Base-by-base conservation (phyloP, 2,888 invertebrate species). In the Netelia inedita region DNA sequence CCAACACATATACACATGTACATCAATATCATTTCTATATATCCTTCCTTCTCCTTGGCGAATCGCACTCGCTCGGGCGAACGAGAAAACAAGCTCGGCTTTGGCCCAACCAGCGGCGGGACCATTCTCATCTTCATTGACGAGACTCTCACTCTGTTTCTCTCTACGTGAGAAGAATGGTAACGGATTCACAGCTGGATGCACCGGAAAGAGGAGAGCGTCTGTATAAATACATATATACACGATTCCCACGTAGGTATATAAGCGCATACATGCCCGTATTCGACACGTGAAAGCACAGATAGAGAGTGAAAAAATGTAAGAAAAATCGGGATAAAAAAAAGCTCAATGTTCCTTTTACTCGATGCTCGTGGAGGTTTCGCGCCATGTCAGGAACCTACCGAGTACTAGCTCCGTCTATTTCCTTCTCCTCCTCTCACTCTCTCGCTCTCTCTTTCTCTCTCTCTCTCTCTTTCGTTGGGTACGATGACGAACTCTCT, bases 401-500 rank as follows among this genome's bases (percentile, higher is more conserved):
- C 11, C 53, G 28, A 46, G 50, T 50, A 65, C 19, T 19, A 6
- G 5, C 9, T 57, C 16, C 55, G 21, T 10, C 11, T 46, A 19
- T 46, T 53, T 53, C 53, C 53, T 14, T 46, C 66, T 41, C n/a
- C n/a, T n/a, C n/a, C n/a, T n/a, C n/a, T n/a, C n/a, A n/a, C 23
- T n/a, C 41, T 50, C n/a, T 43, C 41, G 28, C 46, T 69, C 43
- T 65, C 19, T 43, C 6, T 6, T 41, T 41, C 23, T n/a, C 41
- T 50, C n/a, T 43, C 41, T 46, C 46, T 69, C 43, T 65, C 19
- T 43, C 6, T 6, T 41, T 41, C 19, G 61, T 46, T 41, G 55
- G 46, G 55, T 46, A 72, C 61, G 74, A 74, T 85, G 84, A 84
- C 80, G 74, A 81, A 81, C 74, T 78, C 73, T 71, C 78, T 78